Base-by-base conservation (phyloP, 2,797 vertebrate species). In the Oceanodroma leucorhoa region DNA sequence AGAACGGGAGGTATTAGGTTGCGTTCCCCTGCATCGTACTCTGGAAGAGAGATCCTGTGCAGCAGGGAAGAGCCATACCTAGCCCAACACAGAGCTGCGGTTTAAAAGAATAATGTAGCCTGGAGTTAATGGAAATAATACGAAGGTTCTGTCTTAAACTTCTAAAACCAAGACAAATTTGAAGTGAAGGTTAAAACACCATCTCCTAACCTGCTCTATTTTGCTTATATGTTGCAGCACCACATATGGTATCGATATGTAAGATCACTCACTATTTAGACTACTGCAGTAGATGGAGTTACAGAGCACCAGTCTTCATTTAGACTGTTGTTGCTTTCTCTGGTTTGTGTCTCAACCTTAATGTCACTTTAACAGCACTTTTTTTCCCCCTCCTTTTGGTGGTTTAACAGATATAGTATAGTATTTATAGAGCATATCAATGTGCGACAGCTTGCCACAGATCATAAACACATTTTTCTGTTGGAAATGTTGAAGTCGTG, bases 381-480 rank as follows among this genome's bases (percentile, higher is more conserved):
- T 78, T 22, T 14, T 21, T 5, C 24, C 46, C n/a, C 38, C 40
- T 29, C 50, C 50, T 95, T 95, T 91, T 69, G 40, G 82, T 77
- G 62, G 79, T 92, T 76, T 88, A 90, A 76, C 45, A 83, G 85
- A 96, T 92, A 93, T 84, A 89, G 92, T 91, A 91, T 29, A 95
- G 94, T 80, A 95, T 91, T 95, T 96, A 84, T 91, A 93, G 90
- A 94, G 72, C 91, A 95, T 96, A 95, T 97, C 94, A 88, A 83
- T 11, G 61, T 48, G 71, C 3, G 8, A 95, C 97, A 97, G 97
- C 96, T 97, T 97, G 96, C 76, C 36, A 90, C 94, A 95, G 95
- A 98, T 95, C 96, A 97, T 94, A 97, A 97, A 97, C 95, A 97
- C 95, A 95, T 97, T 97, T 97, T 98, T 97, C 96, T 96, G 82